phyloP scores from a whole-genome alignment of 2,888 invertebrate species.

The Calameuta filiformis region DNA sequence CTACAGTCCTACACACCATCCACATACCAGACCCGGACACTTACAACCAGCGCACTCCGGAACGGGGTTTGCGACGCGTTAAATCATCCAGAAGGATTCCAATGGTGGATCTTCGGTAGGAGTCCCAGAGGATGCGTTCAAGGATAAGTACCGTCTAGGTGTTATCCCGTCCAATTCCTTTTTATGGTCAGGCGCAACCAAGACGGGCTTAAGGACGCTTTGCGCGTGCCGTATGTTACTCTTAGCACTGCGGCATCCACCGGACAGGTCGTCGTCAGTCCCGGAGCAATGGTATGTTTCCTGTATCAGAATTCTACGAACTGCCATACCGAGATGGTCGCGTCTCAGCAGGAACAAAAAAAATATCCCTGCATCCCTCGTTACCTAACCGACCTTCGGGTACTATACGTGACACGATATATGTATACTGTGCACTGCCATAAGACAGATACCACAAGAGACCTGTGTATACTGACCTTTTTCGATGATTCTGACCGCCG shows the following conservation, averaged over 20 bases:
- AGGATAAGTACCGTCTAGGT: not conserved
- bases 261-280: slow-evolving; percentile 14
- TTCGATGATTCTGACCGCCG: slow-evolving; percentile 45
- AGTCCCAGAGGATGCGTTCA: not conserved
- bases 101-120: not conserved
- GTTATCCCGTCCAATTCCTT: not conserved
- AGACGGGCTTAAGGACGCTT: not conserved
- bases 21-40: slow-evolving; percentile 56
- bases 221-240: slow-evolving; percentile 27
- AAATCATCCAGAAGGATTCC: slow-evolving; percentile 35
- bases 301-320: slow-evolving; percentile 33
- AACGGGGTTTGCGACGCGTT: slow-evolving; percentile 28
- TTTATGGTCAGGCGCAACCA: not conserved
- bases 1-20: slow-evolving; percentile 45
- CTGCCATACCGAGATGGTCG: slow-evolving; percentile 8
- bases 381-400: slow-evolving; percentile 22
- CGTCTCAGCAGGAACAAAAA: slow-evolving; percentile 25
- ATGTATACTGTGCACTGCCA: not conserved
- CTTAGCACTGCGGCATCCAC: slow-evolving; percentile 15
- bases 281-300: slow-evolving; percentile 18
- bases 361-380: slow-evolving; percentile 8
- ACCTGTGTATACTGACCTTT: slow-evolving; percentile 44
- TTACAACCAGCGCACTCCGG: slow-evolving; percentile 43
- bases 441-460: not conserved
- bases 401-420: not conserved